Conservation (phyloP, 2,888 invertebrate genomes). For the Resseliella maxima region DNA sequence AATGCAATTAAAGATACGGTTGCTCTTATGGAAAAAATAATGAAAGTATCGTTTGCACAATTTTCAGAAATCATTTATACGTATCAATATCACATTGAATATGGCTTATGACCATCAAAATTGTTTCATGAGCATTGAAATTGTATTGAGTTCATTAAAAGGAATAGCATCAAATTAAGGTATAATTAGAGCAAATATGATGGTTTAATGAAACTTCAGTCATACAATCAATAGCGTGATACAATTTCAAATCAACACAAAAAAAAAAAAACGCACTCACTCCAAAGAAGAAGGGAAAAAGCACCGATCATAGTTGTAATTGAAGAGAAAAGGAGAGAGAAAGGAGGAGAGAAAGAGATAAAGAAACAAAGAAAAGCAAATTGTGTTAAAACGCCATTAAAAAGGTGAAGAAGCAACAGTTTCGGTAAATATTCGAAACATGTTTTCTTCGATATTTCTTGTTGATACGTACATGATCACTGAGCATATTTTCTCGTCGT, state of each 20-base stretch:
- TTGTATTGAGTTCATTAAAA: neutral
- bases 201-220: neutral
- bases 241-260: neutral
- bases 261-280: neutral
- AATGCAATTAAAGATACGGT: no score
- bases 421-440: conserved; percentile 6
- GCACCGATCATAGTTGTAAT: neutral
- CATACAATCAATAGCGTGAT: neutral
- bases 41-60: neutral
- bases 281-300: neutral
- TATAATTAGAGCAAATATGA: conserved; percentile 13
- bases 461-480: neutral
- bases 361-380: neutral
- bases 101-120: neutral
- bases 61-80: neutral
- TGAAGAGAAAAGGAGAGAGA: neutral
- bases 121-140: neutral
- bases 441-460: neutral
- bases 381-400: conserved; percentile 30
- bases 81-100: no score
- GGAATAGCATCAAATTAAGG: neutral
- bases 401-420: conserved; percentile 21
- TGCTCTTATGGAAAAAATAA: neutral
- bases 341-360: neutral
- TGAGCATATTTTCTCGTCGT: neutral